These are phyloP conservation scores for Nemotelus pantherinus DNA, from an alignment of 2,888 invertebrate genomes.

Conservation along the genomic window DNA sequence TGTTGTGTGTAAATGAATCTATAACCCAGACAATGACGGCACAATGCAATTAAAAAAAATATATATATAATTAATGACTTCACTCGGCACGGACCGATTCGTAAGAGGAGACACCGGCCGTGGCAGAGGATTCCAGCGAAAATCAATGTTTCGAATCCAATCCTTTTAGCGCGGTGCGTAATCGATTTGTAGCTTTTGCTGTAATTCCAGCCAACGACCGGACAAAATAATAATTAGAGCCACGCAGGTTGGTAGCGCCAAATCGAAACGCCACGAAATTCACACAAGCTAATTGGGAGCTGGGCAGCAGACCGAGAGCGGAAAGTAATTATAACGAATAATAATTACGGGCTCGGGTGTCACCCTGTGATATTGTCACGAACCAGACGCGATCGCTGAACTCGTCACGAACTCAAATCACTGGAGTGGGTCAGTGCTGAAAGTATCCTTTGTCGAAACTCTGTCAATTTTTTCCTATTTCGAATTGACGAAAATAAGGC, in stretches of 20 bases:
- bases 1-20: slow-evolving; percentile 16
- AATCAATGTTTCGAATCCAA: slow-evolving; percentile 21
- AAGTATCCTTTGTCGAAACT: neutral
- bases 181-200: neutral
- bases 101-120: neutral
- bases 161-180: slow-evolving; percentile 2
- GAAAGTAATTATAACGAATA: slow-evolving; percentile 14
- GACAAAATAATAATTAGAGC: slow-evolving; percentile 9
- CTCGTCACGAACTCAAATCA: neutral
- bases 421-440: neutral
- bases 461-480: too few relatives aligned
- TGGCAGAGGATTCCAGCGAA: neutral
- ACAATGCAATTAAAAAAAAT: slow-evolving; percentile 26
- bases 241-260: neutral
- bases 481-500: neutral
- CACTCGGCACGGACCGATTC: neutral
- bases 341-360: slow-evolving; percentile 14
- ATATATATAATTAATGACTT: slow-evolving; percentile 33
- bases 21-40: slow-evolving; percentile 19
- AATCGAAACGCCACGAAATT: neutral
- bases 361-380: slow-evolving; percentile 25
- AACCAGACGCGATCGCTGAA: slow-evolving; percentile 12
- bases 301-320: neutral
- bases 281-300: neutral
- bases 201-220: neutral